phyloP scores from a whole-genome alignment of 2,113 vertebrate genomes.

The Pogona vitticeps region DNA sequence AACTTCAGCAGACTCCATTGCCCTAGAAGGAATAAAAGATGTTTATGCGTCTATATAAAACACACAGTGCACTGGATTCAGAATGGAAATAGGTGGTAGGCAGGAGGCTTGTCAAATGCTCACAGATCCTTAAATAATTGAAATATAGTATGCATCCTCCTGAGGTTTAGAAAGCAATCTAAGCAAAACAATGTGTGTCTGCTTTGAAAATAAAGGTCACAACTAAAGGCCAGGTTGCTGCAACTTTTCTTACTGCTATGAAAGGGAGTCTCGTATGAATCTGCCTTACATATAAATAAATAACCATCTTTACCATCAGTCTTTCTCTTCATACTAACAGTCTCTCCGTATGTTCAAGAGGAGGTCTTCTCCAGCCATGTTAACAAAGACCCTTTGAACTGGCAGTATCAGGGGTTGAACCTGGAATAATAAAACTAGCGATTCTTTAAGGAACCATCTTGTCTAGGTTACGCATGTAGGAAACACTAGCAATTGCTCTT shows the following conservation, averaged over 20 bases:
- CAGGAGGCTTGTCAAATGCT: conserved; percentile 2
- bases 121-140: conserved; percentile 33
- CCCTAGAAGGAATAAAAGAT: conserved; percentile 48
- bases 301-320: neutral
- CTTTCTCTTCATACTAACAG: neutral
- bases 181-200: neutral
- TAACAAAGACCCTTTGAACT: neutral
- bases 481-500: too few relatives aligned
- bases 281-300: neutral
- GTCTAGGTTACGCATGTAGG: too few relatives aligned
- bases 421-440: neutral
- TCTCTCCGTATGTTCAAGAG: neutral
- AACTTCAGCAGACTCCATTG: conserved; percentile 50
- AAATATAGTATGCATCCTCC: conserved; percentile 16
- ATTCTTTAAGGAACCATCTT: too few relatives aligned
- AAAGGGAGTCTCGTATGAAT: neutral
- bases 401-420: neutral
- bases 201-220: conserved; percentile 7
- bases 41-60: neutral
- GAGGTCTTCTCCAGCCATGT: neutral
- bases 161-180: conserved; percentile 1
- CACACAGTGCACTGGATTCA: conserved; percentile 35
- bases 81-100: conserved; percentile 19
- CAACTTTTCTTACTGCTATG: neutral
- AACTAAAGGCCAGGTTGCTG: neutral